Evolutionary conservation across 2,113 vertebrate genomes (phyloP).

Genomic region (Rhea pennata): DNA sequence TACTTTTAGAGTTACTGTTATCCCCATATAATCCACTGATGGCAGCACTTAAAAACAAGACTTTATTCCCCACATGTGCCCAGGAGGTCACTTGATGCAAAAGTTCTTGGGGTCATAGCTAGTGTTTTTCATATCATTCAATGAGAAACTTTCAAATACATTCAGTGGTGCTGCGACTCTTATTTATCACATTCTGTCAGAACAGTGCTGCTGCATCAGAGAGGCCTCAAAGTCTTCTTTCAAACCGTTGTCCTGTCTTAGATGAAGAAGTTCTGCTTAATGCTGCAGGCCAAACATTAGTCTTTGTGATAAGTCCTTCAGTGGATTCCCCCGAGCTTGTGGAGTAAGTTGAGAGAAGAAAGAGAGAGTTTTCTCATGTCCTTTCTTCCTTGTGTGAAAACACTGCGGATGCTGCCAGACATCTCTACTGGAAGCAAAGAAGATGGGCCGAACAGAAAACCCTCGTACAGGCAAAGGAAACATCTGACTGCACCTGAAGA

Average conservation of each 20-base stretch:
- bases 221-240: conserved; percentile 78
- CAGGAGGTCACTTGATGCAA: background rate
- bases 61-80: background rate
- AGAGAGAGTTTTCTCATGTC: background rate
- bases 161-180: conserved; percentile 51
- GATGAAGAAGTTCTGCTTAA: conserved; percentile 75
- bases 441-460: background rate
- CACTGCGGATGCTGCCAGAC: background rate
- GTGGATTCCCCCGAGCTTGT: conserved; percentile 36
- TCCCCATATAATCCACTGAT: background rate
- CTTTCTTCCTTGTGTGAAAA: conserved; percentile 1
- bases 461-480: background rate
- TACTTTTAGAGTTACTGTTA: background rate
- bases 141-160: conserved; percentile 35
- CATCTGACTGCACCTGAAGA: rapidly evolving
- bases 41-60: background rate
- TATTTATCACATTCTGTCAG: conserved; percentile 82
- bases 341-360: conserved; percentile 67
- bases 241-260: conserved; percentile 73
- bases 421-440: background rate
- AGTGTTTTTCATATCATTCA: conserved; percentile 41
- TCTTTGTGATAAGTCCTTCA: conserved; percentile 77
- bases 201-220: conserved; percentile 72
- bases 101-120: background rate
- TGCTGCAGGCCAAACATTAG: conserved; percentile 65